A percentile compares a stretch with the other conserved stretches of the same genome.
These are phyloP conservation scores for Rhimphoctona megacephalus DNA, from an alignment of 2,888 invertebrate genomes.

Conservation along the genomic window DNA sequence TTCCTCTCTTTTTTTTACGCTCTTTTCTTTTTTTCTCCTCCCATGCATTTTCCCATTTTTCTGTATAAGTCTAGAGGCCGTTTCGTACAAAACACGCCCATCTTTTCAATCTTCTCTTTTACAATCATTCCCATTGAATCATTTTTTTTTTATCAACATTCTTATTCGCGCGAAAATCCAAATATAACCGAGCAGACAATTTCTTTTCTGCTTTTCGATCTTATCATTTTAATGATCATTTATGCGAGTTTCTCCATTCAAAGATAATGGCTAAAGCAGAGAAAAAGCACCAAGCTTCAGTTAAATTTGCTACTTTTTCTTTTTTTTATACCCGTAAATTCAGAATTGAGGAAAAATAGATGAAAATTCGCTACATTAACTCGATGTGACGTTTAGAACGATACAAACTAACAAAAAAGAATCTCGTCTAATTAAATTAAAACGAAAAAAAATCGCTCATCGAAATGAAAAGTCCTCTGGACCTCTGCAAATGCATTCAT, in stretches of 20 bases:
- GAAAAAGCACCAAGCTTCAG: not conserved
- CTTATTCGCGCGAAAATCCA: not conserved
- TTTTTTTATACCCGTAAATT: not conserved
- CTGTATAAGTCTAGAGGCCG: slow-evolving; percentile 13
- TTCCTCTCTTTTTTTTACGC: slow-evolving; percentile 26
- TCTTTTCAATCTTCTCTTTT: not conserved
- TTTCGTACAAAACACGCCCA: not conserved
- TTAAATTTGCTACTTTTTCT: no score
- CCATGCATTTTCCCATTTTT: slow-evolving; percentile 38
- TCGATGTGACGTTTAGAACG: not conserved
- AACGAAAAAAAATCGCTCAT: not conserved
- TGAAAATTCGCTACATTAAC: not conserved
- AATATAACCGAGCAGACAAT: not conserved
- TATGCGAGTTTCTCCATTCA: not conserved
- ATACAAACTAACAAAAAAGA: not conserved
- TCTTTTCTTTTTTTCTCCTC: slow-evolving; percentile 45
- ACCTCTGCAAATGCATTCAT: slow-evolving; percentile 20
- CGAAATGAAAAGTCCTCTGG: not conserved
- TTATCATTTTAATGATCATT: no score
- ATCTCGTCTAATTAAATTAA: not conserved
- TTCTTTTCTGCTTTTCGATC: not conserved
- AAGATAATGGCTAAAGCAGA: not conserved
- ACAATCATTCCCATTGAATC: not conserved
- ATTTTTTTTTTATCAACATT: not conserved
- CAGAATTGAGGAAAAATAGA: not conserved